A percentile compares a stretch with the other conserved stretches of the same genome.
Evolutionary conservation across 2,888 invertebrate genomes (phyloP).

Genomic region (Schizotus pectinicornis): DNA sequence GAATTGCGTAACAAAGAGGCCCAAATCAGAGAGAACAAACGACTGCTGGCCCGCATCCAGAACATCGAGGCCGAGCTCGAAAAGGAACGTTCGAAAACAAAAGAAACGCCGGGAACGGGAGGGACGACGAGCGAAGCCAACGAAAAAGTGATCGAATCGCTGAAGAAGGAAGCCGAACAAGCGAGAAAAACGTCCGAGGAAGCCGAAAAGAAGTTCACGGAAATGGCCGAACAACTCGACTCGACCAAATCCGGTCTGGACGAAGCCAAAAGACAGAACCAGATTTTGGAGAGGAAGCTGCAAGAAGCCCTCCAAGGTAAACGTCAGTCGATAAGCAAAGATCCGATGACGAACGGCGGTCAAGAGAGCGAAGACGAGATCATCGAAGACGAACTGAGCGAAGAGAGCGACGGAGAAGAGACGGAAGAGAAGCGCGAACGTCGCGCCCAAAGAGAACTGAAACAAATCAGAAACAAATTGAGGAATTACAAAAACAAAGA

Average conservation of each 20-base stretch:
- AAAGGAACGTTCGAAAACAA: conserved; percentile 63
- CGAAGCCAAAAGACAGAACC: conserved; percentile 78
- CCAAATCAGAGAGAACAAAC: conserved; percentile 79
- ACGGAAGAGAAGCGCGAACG: conserved; percentile 67
- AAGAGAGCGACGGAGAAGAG: conserved; percentile 71
- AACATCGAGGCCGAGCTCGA: conserved; percentile 84
- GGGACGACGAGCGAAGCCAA: conserved; percentile 42
- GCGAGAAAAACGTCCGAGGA: conserved; percentile 81
- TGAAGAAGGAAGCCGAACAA: conserved; percentile 78
- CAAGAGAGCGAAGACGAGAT: conserved; percentile 60
- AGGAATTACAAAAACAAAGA: conserved; percentile 68
- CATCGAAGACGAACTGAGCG: conserved; percentile 62
- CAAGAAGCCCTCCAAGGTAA: conserved; percentile 66
- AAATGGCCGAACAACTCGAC: conserved; percentile 78
- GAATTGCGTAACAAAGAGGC: conserved; percentile 86
- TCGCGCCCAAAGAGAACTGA: conserved; percentile 70
- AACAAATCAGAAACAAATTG: conserved; percentile 66
- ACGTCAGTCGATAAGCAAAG: conserved; percentile 28
- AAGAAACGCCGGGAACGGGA: conserved; percentile 29
- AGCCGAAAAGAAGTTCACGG: conserved; percentile 79
- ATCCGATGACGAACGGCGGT: conserved; percentile 61
- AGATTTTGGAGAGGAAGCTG: conserved; percentile 77
- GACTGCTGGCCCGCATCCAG: conserved; percentile 77
- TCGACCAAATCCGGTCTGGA: conserved; percentile 77
- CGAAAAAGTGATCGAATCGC: conserved; percentile 65